Evolutionary conservation across 2,888 invertebrate species (phyloP), one percentile per base, ranked within the genome.

Genomic region (Coecobrya sp.): DNA sequence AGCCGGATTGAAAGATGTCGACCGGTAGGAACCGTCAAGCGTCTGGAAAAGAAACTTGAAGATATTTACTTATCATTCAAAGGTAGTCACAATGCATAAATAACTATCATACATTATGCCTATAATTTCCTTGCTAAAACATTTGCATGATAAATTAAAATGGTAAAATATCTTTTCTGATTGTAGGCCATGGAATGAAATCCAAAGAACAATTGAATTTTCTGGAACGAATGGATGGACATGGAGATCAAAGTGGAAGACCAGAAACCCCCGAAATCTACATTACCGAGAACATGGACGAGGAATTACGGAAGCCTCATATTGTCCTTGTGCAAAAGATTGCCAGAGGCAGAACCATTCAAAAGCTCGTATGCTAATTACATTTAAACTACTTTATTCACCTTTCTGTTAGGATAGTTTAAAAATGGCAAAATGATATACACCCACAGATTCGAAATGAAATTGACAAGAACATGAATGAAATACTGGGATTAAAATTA

Each of bases 341-440:
- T 42, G 96, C 98, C 0, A 96, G 97, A 93, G 98, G 98, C 0
- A 96, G 98, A 25, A 97, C 97, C 7, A 96, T 97, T 19, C 98
- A 98, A 96, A 97, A 96, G 94, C 96, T 97, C 96, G 97, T 97
- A 52, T 11, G 65, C 10, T 65, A 7, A 11, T 11, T 8, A 10
- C 19, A 25, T 25, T 4, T 36, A 36, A 36, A 2, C 36, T 36
- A 36, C 36, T n/a, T n/a, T n/a, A n/a, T n/a, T n/a, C n/a, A n/a
- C n/a, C n/a, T n/a, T n/a, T n/a, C n/a, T n/a, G n/a, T n/a, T n/a
- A n/a, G n/a, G n/a, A n/a, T n/a, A n/a, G n/a, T n/a, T n/a, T n/a
- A n/a, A n/a, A n/a, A n/a, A n/a, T n/a, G n/a, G n/a, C n/a, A n/a
- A n/a, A n/a, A n/a, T n/a, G n/a, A n/a, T n/a, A n/a, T n/a, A n/a